These are phyloP conservation scores for Brachyopa scutellaris DNA, from an alignment of 2,888 invertebrate species.

Conservation along the genomic window DNA sequence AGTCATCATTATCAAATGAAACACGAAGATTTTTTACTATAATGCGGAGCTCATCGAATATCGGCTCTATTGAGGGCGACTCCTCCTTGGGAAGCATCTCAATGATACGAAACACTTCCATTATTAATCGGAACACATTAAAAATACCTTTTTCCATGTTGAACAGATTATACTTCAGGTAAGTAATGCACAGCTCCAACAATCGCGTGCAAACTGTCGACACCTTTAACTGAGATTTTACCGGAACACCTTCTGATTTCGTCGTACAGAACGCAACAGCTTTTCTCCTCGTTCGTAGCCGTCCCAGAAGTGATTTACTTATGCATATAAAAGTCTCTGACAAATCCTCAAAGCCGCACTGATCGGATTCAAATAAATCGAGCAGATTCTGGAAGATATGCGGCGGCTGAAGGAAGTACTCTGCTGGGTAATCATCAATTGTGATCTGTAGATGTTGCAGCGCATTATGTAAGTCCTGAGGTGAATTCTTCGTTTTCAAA, in stretches of 20 bases:
- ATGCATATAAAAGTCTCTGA: conserved; percentile 74
- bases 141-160: conserved; percentile 60
- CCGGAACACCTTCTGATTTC: conserved; percentile 7
- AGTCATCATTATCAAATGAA: conserved; percentile 64
- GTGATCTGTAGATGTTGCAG: conserved; percentile 77
- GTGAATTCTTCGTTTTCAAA: conserved; percentile 57
- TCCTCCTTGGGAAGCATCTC: conserved; percentile 57
- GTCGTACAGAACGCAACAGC: conserved; percentile 60
- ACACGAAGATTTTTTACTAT: conserved; percentile 63
- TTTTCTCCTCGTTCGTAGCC: conserved; percentile 73
- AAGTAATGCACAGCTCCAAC: conserved; percentile 72
- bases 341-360: conserved; percentile 70
- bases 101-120: conserved; percentile 68
- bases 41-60: conserved; percentile 63
- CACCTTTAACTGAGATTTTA: conserved; percentile 75
- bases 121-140: conserved; percentile 63
- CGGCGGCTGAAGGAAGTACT: conserved; percentile 80
- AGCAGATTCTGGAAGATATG: conserved; percentile 77
- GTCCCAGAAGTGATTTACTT: conserved; percentile 74
- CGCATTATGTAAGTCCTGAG: conserved; percentile 74
- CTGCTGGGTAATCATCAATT: conserved; percentile 79
- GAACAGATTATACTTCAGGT: conserved; percentile 64
- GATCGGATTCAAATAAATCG: conserved; percentile 74
- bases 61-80: conserved; percentile 51
- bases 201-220: conserved; percentile 74